Evolutionary conservation across 1,140 invertebrate genomes (phyloP).

Genomic region (Catajapyx aquilonaris): DNA sequence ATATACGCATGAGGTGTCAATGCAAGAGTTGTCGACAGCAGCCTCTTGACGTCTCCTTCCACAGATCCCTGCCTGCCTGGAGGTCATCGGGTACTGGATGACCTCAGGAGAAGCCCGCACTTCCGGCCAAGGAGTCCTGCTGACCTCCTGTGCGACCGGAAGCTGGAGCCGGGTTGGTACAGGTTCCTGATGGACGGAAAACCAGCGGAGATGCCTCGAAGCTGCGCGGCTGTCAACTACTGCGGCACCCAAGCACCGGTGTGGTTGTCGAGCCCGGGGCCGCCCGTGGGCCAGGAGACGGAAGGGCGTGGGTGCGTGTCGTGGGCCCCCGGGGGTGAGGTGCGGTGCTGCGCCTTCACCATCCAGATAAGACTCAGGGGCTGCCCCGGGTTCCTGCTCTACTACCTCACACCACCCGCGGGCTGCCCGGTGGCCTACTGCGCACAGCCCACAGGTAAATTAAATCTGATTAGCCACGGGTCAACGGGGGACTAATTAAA

Average conservation of each 20-base stretch:
- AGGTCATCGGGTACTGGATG: conserved; percentile 7
- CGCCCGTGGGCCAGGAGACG: neutral
- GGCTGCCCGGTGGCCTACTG: conserved; percentile 10
- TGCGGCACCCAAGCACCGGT: conserved; percentile 10
- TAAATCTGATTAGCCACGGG: too few relatives aligned
- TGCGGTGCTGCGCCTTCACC: conserved; percentile 6
- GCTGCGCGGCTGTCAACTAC: conserved; percentile 9
- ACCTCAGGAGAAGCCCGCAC: conserved; percentile 7
- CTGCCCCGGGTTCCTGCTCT: conserved; percentile 7
- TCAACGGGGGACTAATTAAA: too few relatives aligned
- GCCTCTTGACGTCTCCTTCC: too few relatives aligned
- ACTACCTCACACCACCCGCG: conserved; percentile 6
- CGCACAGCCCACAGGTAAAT: conserved; percentile 4
- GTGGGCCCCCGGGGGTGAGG: conserved; percentile 3
- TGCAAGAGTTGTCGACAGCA: too few relatives aligned
- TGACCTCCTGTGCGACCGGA: conserved; percentile 9
- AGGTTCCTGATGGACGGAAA: conserved; percentile 9
- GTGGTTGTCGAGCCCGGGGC: conserved; percentile 4
- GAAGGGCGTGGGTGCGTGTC: conserved; percentile 3
- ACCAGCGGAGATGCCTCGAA: conserved; percentile 8
- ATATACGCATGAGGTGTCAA: too few relatives aligned
- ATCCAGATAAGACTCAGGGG: conserved; percentile 5
- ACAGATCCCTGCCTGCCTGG: conserved; percentile 6
- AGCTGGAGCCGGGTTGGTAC: conserved; percentile 7
- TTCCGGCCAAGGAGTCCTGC: conserved; percentile 8